Evolutionary conservation across 2,888 invertebrate species (phyloP).

Genomic region (Papilio elwesi): DNA sequence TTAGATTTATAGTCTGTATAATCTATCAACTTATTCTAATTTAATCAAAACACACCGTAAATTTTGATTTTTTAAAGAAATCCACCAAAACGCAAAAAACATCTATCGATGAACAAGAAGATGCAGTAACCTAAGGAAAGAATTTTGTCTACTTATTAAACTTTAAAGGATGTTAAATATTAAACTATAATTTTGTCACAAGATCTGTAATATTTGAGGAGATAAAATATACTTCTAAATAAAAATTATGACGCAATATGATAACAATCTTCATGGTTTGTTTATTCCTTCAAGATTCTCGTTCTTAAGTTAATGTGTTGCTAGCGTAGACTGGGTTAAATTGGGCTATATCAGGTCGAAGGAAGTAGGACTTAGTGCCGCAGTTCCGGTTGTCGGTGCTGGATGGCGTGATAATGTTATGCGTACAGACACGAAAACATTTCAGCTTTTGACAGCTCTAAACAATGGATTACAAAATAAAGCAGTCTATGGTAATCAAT

Average conservation of each 20-base stretch:
- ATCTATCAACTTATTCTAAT: too few species aligned
- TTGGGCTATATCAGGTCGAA: conserved; percentile 15
- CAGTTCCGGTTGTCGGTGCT: conserved; percentile 36
- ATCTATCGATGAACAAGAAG: too few species aligned
- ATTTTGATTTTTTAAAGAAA: too few species aligned
- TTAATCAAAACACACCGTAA: too few species aligned
- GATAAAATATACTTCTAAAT: not conserved
- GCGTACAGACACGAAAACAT: conserved; percentile 18
- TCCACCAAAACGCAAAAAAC: too few species aligned
- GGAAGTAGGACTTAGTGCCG: conserved; percentile 36
- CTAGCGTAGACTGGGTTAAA: conserved; percentile 26
- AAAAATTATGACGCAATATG: not conserved
- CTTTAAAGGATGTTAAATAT: too few species aligned
- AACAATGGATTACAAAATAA: conserved; percentile 16
- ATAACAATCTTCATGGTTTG: not conserved
- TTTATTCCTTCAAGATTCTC: not conserved
- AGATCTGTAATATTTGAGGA: too few species aligned
- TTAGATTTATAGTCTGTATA: too few species aligned
- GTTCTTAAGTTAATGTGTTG: not conserved
- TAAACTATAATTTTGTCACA: too few species aligned
- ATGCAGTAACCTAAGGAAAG: too few species aligned
- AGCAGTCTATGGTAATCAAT: not conserved
- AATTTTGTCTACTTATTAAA: too few species aligned
- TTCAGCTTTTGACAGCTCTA: conserved; percentile 19
- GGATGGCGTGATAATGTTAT: not conserved